phyloP scores from a whole-genome alignment of 2,888 invertebrate species.

The Cataglyphis livida region DNA sequence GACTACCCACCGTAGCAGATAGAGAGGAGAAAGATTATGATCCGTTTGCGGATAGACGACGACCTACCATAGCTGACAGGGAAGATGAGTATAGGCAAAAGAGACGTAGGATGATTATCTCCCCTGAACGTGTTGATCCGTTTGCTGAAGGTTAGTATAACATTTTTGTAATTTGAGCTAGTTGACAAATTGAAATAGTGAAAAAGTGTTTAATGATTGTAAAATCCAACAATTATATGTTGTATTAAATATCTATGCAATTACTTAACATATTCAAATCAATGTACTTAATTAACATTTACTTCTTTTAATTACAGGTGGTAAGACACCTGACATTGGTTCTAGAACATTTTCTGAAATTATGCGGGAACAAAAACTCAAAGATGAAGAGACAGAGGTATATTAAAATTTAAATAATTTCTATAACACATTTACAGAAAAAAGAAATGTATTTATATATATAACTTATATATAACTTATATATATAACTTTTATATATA shows the following conservation, averaged over 20 bases:
- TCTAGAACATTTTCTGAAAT: slow-evolving; percentile 98
- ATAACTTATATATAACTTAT: too few relatives aligned
- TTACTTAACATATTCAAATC: neutral
- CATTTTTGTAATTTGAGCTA: slow-evolving; percentile 56
- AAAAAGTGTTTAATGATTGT: neutral
- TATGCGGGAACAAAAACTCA: slow-evolving; percentile 97
- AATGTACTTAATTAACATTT: neutral
- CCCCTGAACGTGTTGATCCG: slow-evolving; percentile 98
- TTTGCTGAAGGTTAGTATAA: slow-evolving; percentile 96
- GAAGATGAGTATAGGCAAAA: slow-evolving; percentile 98
- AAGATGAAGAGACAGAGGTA: slow-evolving; percentile 97
- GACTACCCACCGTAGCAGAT: slow-evolving; percentile 96
- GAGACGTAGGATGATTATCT: slow-evolving; percentile 95
- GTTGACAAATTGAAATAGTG: neutral
- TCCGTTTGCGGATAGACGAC: slow-evolving; percentile 96
- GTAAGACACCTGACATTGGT: slow-evolving; percentile 98
- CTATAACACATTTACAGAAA: neutral
- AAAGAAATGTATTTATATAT: neutral
- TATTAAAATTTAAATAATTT: slow-evolving; percentile 68
- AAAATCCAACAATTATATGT: neutral
- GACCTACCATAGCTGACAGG: slow-evolving; percentile 97
- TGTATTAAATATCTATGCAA: neutral
- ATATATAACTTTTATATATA: too few relatives aligned
- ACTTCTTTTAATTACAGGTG: slow-evolving; percentile 89
- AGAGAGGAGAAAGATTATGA: slow-evolving; percentile 97